Percentiles rank a stretch among this genome's conserved stretches.
Evolutionary conservation across 2,888 invertebrate species (phyloP).

Genomic region (Amblyjoppa fuscipennis): DNA sequence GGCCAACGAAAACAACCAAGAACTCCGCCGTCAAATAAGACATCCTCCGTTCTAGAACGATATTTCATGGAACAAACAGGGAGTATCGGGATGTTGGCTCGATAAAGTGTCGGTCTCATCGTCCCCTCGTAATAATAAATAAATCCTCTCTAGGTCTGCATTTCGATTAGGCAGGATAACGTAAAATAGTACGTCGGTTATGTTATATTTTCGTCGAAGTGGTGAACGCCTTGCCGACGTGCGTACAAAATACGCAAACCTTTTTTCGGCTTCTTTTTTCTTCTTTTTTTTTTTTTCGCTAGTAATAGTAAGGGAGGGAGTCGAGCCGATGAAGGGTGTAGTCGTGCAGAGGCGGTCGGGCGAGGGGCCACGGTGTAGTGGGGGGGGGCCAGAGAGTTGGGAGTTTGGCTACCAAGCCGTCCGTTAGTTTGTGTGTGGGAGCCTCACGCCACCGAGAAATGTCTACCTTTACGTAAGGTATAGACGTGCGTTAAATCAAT

Average conservation of each 20-base stretch:
- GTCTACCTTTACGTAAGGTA: constrained; percentile 69
- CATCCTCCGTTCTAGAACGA: not conserved
- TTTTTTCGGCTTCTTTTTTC: constrained; percentile 19
- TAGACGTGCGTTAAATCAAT: constrained; percentile 82
- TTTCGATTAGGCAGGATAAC: not conserved
- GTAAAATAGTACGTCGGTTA: not conserved
- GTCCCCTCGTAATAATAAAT: not conserved
- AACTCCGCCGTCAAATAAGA: not conserved
- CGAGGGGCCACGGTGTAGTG: too few relatives aligned
- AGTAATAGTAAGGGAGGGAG: constrained; percentile 32
- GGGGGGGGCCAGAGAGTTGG: not conserved
- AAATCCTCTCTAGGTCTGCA: not conserved
- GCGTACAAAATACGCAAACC: constrained; percentile 56
- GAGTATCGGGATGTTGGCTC: not conserved
- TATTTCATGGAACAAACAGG: not conserved
- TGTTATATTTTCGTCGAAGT: not conserved
- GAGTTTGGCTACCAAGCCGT: constrained; percentile 5
- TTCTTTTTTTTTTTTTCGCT: constrained; percentile 16
- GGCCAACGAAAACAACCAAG: not conserved
- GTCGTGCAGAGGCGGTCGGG: constrained; percentile 14
- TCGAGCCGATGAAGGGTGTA: not conserved
- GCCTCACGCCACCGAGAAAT: constrained; percentile 64
- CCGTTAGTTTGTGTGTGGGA: constrained; percentile 20
- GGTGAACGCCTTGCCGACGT: constrained; percentile 41
- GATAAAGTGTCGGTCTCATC: not conserved